These are phyloP conservation scores for Drymodes brunneopygia DNA, from an alignment of 2,113 vertebrate genomes.

Conservation along the genomic window DNA sequence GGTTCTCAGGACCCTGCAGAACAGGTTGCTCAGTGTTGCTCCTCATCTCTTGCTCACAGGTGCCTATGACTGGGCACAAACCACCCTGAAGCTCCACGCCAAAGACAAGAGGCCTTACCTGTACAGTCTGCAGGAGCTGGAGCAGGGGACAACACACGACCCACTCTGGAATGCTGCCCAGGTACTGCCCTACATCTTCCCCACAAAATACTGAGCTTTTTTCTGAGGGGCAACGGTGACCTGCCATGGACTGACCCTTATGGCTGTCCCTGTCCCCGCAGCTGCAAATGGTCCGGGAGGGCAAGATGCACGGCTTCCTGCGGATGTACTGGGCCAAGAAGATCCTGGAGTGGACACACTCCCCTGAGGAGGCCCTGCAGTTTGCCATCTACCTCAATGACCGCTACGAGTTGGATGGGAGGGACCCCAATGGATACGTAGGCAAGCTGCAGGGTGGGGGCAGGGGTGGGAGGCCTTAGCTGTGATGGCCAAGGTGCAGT, in stretches of 20 bases:
- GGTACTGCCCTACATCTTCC: conserved; percentile 29
- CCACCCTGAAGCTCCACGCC: conserved; percentile 78
- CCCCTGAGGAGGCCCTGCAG: conserved; percentile 81
- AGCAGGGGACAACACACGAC: conserved; percentile 79
- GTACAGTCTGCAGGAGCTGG: conserved; percentile 77
- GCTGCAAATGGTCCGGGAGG: conserved; percentile 81
- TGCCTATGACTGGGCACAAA: conserved; percentile 79
- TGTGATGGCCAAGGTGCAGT: background rate
- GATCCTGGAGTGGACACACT: conserved; percentile 87
- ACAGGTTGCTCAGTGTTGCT: background rate
- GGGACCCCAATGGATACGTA: conserved; percentile 82
- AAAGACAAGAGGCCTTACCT: conserved; percentile 77
- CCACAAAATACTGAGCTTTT: background rate
- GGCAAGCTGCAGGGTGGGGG: conserved; percentile 55
- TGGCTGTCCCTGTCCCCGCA: background rate
- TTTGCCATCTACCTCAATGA: conserved; percentile 85
- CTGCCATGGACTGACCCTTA: background rate
- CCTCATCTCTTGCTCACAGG: conserved; percentile 33
- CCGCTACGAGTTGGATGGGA: conserved; percentile 79
- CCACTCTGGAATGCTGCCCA: conserved; percentile 85
- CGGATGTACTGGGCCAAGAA: conserved; percentile 96
- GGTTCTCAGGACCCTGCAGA: background rate
- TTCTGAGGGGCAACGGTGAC: fast-evolving
- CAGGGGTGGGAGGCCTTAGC: background rate
- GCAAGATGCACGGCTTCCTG: conserved; percentile 88